These are phyloP conservation scores for Sarcophaga bullata DNA, from an alignment of 1,140 invertebrate genomes.

Conservation along the genomic window DNA sequence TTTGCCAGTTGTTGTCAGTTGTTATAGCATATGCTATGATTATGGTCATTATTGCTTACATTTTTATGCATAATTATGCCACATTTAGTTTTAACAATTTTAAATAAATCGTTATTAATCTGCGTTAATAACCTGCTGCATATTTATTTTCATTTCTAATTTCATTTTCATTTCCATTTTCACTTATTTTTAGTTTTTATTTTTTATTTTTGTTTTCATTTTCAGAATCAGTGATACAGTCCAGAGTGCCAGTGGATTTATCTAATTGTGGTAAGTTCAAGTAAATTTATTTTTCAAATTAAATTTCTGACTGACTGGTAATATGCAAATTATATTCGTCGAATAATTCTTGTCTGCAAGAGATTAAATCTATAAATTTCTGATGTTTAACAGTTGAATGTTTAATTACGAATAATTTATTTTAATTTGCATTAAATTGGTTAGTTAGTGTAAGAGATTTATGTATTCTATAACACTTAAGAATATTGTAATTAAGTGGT, in stretches of 20 bases:
- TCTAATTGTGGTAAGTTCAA: neutral
- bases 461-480: too few relatives aligned
- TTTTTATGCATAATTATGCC: neutral
- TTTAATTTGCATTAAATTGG: neutral
- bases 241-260: neutral
- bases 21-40: neutral
- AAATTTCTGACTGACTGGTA: neutral
- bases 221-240: slow-evolving; percentile 1
- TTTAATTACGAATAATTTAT: neutral
- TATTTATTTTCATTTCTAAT: too few relatives aligned
- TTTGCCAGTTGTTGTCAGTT: neutral
- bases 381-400: neutral
- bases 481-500: too few relatives aligned
- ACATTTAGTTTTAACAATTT: neutral
- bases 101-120: too few relatives aligned
- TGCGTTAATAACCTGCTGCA: too few relatives aligned
- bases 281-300: slow-evolving; percentile 5
- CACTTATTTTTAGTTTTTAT: neutral
- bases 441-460: too few relatives aligned
- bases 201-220: neutral
- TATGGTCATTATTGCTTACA: neutral
- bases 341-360: neutral
- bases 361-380: neutral
- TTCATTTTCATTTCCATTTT: too few relatives aligned
- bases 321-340: neutral